Base-by-base conservation (phyloP, 2,797 vertebrate species). In the Calcarius lapponicus region DNA sequence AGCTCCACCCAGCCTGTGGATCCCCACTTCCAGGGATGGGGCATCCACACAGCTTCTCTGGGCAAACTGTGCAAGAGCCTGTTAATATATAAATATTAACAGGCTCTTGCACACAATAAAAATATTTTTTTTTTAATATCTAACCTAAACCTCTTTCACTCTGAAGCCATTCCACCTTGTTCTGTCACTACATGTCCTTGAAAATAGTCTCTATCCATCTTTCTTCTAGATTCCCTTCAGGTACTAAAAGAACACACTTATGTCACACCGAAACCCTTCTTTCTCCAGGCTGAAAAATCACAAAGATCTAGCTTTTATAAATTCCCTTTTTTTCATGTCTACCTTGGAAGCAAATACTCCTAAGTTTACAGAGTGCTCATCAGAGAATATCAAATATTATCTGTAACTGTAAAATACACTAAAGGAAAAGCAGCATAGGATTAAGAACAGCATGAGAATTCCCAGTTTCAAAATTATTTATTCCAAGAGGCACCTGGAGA, bases 221-320 rank as follows among this genome's bases (percentile, higher is more conserved):
- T 51, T 65, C 29, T 22, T 51, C 9, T 22, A n/a, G 12, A 29
- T 20, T 70, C 17, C 29, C 17, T 57, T 76, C 11, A 13, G 29
- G 11, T 22, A 45, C 50, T 64, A 20, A 48, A 76, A 83, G 20
- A 43, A 62, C 24, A 25, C 9, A 13, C 15, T 67, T 8, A 40
- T 9, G 25, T 64, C 24, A 45, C n/a, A 50, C 8, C 0, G 0
- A 70, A 57, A 42, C 7, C 10, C 18, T 34, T 61, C n/a, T 32
- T 56, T 70, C 36, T 69, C 42, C 17, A 71, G 29, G 38, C 20
- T 28, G 8, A 71, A 51, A 25, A 64, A 57, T 10, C 25, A 42
- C 38, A 51, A 83, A 61, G 11, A 43, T 42, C 7, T 22, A 73
- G 13, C 4, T 70, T 70, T 73, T 47, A 86, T 13, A 76, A 65